These are phyloP conservation scores for Macroglossus sobrinus DNA, from an alignment of 2,113 vertebrate species.

Conservation along the genomic window DNA sequence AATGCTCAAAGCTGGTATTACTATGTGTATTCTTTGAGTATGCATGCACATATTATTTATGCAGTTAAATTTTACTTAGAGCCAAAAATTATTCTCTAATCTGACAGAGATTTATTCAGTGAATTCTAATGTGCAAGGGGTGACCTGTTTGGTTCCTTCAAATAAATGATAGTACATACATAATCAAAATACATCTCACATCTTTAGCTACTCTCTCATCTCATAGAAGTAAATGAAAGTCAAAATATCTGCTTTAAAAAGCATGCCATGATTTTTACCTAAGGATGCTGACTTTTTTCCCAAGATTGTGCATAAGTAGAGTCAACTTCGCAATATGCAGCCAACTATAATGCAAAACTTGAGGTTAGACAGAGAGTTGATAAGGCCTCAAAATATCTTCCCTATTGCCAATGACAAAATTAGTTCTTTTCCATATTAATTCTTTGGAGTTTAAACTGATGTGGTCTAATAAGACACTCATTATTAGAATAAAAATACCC, in stretches of 20 bases:
- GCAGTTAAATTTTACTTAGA: neutral
- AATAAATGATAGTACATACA: neutral
- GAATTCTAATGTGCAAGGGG: neutral
- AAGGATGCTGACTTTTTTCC: neutral
- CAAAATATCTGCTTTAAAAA: neutral
- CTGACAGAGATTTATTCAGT: neutral
- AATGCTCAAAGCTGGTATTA: neutral
- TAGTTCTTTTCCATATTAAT: neutral
- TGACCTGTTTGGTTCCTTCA: neutral
- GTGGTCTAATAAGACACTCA: neutral
- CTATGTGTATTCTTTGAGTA: neutral
- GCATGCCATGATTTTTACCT: neutral
- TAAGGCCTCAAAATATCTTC: neutral
- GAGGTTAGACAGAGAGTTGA: neutral
- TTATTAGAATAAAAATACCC: slow-evolving; percentile 28
- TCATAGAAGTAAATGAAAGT: neutral
- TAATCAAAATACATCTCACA: neutral
- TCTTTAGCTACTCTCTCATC: neutral
- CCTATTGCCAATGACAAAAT: neutral
- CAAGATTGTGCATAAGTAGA: neutral
- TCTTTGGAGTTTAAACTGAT: neutral
- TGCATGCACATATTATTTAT: neutral
- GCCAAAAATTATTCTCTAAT: neutral
- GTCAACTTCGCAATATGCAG: neutral
- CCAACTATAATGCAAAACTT: neutral